Evolutionary conservation across 2,888 invertebrate species (phyloP).

Genomic region (Platerodrilus igneus): DNA sequence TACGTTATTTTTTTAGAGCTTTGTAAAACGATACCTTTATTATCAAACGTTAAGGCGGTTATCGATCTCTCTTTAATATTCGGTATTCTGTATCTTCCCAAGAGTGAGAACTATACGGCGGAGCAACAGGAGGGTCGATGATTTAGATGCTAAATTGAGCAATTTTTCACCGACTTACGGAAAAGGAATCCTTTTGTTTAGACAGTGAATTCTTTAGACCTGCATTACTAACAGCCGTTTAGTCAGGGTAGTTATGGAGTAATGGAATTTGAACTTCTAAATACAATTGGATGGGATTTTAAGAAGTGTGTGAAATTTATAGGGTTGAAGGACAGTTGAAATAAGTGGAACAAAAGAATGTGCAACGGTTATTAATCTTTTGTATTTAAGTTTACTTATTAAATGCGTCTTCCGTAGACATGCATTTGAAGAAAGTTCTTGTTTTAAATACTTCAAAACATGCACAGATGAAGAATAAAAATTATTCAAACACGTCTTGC

Average conservation of each 20-base stretch:
- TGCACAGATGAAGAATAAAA: too few species aligned
- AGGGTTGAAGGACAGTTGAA: slow-evolving; percentile 9
- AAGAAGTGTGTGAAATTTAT: slow-evolving; percentile 20
- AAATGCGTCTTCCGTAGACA: too few species aligned
- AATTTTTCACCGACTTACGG: slow-evolving; percentile 35
- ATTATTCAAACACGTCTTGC: too few species aligned
- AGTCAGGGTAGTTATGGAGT: slow-evolving; percentile 15
- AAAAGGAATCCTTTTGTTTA: slow-evolving; percentile 21
- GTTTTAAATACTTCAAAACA: too few species aligned
- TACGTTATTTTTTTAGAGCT: slow-evolving; percentile 33
- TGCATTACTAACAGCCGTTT: slow-evolving; percentile 17
- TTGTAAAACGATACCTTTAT: slow-evolving; percentile 46
- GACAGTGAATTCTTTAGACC: slow-evolving; percentile 18
- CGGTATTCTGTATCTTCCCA: slow-evolving; percentile 8
- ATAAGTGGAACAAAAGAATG: too few species aligned
- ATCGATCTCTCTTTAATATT: slow-evolving; percentile 2
- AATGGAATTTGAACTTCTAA: slow-evolving; percentile 9
- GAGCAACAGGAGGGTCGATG: slow-evolving; percentile 13
- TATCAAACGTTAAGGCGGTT: slow-evolving; percentile 33
- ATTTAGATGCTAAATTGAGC: slow-evolving; percentile 32
- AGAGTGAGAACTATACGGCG: slow-evolving; percentile 10
- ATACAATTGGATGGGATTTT: slow-evolving; percentile 6
- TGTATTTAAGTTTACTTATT: too few species aligned
- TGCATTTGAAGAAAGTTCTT: too few species aligned
- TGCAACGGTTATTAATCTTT: too few species aligned